Evolutionary conservation across 2,888 invertebrate genomes (phyloP), one percentile per base, ranked within the genome.

Genomic region (Drosophila stalkeri): DNA sequence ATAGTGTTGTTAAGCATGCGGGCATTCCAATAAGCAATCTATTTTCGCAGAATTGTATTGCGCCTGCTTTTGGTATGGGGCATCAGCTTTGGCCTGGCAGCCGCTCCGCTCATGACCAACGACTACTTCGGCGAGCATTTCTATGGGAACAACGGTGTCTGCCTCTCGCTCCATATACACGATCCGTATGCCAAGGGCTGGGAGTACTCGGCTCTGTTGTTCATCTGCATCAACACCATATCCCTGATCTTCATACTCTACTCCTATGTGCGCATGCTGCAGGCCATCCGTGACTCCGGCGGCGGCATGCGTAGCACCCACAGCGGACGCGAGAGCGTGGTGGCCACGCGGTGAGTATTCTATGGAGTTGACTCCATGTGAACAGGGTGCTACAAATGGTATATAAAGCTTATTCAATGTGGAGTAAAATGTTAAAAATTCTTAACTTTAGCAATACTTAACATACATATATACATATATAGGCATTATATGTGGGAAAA

Each of bases 131-230:
- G 94, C 0, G 90, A 91, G 33, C 93, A 94, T 80, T 95, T 95
- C 76, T 95, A 95, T 88, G 94, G 94, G 4, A 94, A 93, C 79
- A 95, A 95, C 76, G 95, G 95, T 8, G 94, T 95, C 20, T 95
- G 95, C 77, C 89, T 95, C 27, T 94, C 95, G 0, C 90, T 95
- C 44, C 94, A 95, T 79, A 94, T 95, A 68, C 95, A 95, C 81
- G 94, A 95, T 80, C 95, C 95, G 0, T 95, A 93, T 80, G 94
- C 94, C n/a, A 93, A 93, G 94, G 95, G 94, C 35, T 95, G 95
- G 95, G 94, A 95, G 80, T 95, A 95, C 80, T 95, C 95, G 1
- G 94, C 94, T 0, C 91, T 93, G 23, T 92, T 95, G 87, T 95
- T 95, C 83, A 94, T 95, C 72, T 92, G 93, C 68, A 90, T 95